These are phyloP conservation scores for Odontesthes bonariensis DNA, from an alignment of 2,113 vertebrate species.

Conservation along the genomic window DNA sequence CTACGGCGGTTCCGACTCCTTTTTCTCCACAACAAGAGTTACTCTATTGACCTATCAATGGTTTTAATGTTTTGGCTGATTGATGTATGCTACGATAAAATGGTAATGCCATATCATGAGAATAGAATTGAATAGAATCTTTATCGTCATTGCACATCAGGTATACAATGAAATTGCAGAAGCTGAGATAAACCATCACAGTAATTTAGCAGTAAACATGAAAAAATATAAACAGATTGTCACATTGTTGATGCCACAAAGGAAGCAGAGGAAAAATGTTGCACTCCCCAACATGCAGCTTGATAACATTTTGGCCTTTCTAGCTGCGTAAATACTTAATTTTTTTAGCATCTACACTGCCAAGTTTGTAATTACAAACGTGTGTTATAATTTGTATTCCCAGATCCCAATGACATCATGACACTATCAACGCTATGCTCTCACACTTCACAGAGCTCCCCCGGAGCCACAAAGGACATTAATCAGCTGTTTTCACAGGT, in stretches of 20 bases:
- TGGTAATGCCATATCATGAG: neutral
- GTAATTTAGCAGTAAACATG: neutral
- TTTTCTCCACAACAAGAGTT: no score
- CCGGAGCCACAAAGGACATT: neutral
- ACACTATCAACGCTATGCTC: neutral
- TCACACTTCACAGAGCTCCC: neutral
- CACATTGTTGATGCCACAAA: neutral
- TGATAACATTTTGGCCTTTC: neutral
- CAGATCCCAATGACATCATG: slow-evolving; percentile 2
- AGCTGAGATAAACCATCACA: neutral
- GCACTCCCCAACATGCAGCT: neutral
- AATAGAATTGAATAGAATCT: neutral
- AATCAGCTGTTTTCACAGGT: no score
- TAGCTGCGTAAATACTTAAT: neutral
- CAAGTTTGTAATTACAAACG: neutral
- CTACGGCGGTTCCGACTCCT: no score
- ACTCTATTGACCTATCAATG: no score
- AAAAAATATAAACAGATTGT: neutral
- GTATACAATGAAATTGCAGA: no score
- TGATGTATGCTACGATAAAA: neutral
- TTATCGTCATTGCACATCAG: no score
- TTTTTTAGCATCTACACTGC: neutral
- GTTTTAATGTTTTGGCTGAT: neutral
- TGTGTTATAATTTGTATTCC: slow-evolving; percentile 10
- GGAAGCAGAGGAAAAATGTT: neutral